A percentile compares a stretch with the other conserved stretches of the same genome.
Conservation (phyloP, 2,797 vertebrate species). For the Meriones psammophilus region DNA sequence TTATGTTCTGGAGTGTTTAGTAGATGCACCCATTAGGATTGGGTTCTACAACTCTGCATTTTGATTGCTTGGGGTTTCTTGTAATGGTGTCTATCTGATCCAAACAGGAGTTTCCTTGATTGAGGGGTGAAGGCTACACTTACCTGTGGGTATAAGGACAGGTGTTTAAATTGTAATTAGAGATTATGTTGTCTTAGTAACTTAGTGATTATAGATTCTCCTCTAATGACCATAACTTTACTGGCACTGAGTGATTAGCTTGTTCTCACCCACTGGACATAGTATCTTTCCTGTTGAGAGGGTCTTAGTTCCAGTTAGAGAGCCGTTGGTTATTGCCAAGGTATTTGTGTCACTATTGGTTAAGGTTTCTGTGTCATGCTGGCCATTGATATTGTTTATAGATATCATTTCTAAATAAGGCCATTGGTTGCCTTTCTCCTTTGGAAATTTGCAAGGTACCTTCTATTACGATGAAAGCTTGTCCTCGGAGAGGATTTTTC, state of each 20-base stretch:
- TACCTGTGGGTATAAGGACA: background rate
- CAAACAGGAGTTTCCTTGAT: background rate
- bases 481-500: background rate
- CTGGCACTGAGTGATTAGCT: background rate
- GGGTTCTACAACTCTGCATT: background rate
- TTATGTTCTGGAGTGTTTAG: background rate
- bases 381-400: background rate
- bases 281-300: background rate
- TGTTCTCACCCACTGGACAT: background rate
- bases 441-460: background rate
- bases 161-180: background rate
- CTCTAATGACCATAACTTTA: background rate
- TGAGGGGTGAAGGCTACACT: background rate
- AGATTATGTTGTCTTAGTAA: background rate
- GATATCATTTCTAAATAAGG: background rate
- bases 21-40: background rate
- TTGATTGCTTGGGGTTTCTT: background rate
- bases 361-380: background rate
- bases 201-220: background rate
- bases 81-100: background rate
- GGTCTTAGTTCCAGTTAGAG: background rate
- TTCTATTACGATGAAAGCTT: background rate
- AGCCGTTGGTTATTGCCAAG: background rate
- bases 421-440: background rate
- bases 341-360: background rate